Conservation (phyloP, 1,140 invertebrate genomes). For the Papilio polyxenes region DNA sequence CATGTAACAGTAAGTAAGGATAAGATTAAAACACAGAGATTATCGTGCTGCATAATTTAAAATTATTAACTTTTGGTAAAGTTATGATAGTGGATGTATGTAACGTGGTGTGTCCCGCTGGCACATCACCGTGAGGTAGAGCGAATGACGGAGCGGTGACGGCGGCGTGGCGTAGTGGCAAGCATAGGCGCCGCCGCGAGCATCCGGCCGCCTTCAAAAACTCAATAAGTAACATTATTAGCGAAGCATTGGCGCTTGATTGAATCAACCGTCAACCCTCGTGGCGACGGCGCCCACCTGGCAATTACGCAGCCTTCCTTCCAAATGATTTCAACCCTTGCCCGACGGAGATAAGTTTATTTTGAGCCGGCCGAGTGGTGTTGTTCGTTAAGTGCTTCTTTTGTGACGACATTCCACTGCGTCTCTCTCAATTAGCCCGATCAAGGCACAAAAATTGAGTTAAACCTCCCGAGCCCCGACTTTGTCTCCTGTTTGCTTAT, state of each 20-base stretch:
- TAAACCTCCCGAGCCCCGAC: conserved; percentile 73
- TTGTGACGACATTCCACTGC: conserved; percentile 74
- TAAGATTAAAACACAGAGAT: too few relatives aligned
- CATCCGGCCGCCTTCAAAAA: conserved; percentile 66
- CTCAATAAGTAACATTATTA: conserved; percentile 75
- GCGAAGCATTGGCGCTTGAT: conserved; percentile 69
- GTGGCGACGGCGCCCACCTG: conserved; percentile 64
- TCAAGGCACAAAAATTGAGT: conserved; percentile 77
- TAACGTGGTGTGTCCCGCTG: background rate
- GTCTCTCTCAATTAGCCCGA: conserved; percentile 71
- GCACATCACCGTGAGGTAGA: background rate
- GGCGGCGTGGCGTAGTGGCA: background rate
- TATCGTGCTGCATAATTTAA: too few relatives aligned
- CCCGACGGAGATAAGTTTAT: conserved; percentile 77
- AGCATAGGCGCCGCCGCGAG: conserved; percentile 31
- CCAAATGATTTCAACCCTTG: conserved; percentile 77
- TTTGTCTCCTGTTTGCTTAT: conserved; percentile 73
- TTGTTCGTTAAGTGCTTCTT: conserved; percentile 77
- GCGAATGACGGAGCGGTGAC: background rate
- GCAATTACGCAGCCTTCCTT: conserved; percentile 66
- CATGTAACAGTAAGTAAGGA: background rate
- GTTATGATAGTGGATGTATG: too few relatives aligned
- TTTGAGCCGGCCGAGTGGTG: conserved; percentile 74
- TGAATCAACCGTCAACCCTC: conserved; percentile 69
- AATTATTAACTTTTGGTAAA: too few relatives aligned